These are phyloP conservation scores for Lasioglossum marginatum DNA, from an alignment of 2,888 invertebrate genomes.

Conservation along the genomic window DNA sequence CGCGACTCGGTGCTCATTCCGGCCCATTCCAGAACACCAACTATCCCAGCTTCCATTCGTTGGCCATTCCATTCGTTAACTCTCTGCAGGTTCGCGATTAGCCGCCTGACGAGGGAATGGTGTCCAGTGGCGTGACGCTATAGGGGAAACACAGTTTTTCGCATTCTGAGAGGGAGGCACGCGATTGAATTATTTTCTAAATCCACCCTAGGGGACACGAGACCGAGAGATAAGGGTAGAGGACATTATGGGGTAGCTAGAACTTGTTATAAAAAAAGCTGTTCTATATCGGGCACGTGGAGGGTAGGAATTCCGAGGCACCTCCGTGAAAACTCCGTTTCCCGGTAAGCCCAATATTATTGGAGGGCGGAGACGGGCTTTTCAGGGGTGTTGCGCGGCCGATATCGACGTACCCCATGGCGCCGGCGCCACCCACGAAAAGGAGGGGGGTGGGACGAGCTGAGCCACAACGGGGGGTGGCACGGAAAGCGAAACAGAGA, in stretches of 20 bases:
- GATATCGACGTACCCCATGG: slow-evolving; percentile 80
- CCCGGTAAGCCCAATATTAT: slow-evolving; percentile 58
- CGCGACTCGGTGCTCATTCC: background rate
- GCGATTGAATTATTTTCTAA: background rate
- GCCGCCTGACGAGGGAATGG: background rate
- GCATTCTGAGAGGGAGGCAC: background rate
- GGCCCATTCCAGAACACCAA: background rate
- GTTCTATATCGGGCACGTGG: background rate
- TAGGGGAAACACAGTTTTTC: background rate
- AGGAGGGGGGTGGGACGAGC: slow-evolving; percentile 26
- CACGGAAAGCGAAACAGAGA: slow-evolving; percentile 53
- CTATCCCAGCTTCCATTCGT: background rate
- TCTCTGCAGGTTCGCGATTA: background rate
- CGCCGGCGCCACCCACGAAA: slow-evolving; percentile 79
- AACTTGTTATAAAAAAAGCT: background rate
- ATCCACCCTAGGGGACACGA: background rate
- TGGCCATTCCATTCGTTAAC: background rate
- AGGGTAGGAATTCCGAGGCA: slow-evolving; percentile 29
- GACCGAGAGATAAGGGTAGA: background rate
- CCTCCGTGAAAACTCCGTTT: slow-evolving; percentile 34
- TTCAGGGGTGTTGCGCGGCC: slow-evolving; percentile 64
- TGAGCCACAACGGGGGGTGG: slow-evolving; percentile 34
- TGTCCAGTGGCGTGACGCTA: background rate
- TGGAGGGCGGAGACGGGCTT: slow-evolving; percentile 62
- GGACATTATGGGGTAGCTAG: background rate